Evolutionary conservation across 2,113 vertebrate species (phyloP).

Genomic region (Regulus satrapa): DNA sequence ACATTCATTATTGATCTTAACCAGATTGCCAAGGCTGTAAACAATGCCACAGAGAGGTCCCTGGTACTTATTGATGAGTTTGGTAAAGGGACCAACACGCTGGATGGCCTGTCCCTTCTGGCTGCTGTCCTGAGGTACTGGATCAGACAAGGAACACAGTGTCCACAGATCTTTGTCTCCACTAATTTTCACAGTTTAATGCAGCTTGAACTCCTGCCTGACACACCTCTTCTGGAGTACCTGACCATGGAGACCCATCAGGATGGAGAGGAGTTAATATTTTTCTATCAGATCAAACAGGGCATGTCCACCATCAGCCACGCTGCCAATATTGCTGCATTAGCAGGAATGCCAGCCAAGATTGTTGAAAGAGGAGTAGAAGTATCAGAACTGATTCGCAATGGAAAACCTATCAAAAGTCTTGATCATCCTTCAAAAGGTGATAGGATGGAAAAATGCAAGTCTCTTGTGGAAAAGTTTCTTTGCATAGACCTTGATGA

Average conservation of each 20-base stretch:
- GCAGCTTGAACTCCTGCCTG: constrained; percentile 86
- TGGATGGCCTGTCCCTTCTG: constrained; percentile 89
- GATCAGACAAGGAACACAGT: constrained; percentile 75
- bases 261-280: constrained; percentile 89
- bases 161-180: constrained; percentile 87
- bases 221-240: constrained; percentile 79
- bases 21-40: constrained; percentile 91
- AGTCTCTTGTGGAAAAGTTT: constrained; percentile 84
- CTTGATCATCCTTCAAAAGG: constrained; percentile 43
- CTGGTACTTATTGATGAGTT: constrained; percentile 97
- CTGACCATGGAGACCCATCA: constrained; percentile 91
- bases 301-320: constrained; percentile 87
- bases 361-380: constrained; percentile 86
- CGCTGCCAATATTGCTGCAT: constrained; percentile 87
- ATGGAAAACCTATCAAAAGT: constrained; percentile 77
- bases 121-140: constrained; percentile 87
- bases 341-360: constrained; percentile 84
- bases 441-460: constrained; percentile 77
- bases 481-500: constrained; percentile 87
- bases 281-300: constrained; percentile 90
- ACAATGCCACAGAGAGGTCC: constrained; percentile 86
- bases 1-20: constrained; percentile 98
- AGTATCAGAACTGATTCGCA: constrained; percentile 86
- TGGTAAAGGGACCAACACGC: constrained; percentile 96
- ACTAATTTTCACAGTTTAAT: constrained; percentile 95